These are phyloP conservation scores for Troides helena DNA, from an alignment of 2,888 invertebrate genomes.

Conservation along the genomic window DNA sequence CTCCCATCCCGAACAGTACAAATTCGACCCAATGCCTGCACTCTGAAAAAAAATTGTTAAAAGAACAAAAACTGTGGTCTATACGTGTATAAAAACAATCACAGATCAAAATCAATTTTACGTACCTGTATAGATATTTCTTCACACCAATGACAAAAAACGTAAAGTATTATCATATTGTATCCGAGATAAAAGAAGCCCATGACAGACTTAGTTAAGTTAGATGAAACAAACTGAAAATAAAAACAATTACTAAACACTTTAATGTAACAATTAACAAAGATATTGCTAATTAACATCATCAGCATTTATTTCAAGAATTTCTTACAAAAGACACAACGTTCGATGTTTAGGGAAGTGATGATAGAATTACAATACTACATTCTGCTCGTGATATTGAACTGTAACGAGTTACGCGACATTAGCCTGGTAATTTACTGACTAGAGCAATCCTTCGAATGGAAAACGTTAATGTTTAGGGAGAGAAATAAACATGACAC, in stretches of 20 bases:
- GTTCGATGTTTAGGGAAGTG: no score
- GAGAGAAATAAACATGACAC: no score
- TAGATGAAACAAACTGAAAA: constrained; percentile 55
- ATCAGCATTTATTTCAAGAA: no score
- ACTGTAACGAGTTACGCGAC: no score
- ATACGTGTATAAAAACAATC: no score
- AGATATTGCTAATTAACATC: not conserved
- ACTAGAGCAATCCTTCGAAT: no score
- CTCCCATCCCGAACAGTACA: constrained; percentile 69
- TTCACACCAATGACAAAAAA: constrained; percentile 68
- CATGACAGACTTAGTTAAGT: constrained; percentile 55
- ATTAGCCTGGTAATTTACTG: no score
- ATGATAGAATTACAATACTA: no score
- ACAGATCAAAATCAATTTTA: not conserved
- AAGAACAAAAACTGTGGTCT: no score
- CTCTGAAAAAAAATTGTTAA: constrained; percentile 46
- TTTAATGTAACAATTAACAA: not conserved
- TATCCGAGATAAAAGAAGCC: constrained; percentile 62
- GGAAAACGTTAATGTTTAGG: no score
- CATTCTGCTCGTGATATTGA: no score
- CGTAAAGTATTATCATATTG: constrained; percentile 60
- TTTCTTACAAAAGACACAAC: no score
- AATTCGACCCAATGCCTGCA: constrained; percentile 51
- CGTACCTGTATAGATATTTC: constrained; percentile 63
- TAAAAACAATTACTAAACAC: not conserved